phyloP scores from a whole-genome alignment of 2,888 invertebrate genomes.

The Doris montereyensis region DNA sequence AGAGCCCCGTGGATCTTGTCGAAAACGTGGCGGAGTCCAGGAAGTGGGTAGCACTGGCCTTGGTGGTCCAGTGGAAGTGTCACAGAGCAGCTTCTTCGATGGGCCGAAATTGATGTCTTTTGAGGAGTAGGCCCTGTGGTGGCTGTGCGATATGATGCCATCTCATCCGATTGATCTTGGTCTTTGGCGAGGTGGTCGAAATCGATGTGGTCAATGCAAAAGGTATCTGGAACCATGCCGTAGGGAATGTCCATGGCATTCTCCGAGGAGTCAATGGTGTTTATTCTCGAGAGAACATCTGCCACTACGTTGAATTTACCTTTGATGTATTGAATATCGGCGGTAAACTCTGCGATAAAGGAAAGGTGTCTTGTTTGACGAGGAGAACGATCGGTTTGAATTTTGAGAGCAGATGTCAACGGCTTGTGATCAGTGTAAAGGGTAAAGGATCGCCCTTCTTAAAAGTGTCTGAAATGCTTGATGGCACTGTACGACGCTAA shows the following conservation, averaged over 20 bases:
- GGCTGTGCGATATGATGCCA: constrained; percentile 28
- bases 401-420: constrained; percentile 18
- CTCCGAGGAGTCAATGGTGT: background rate
- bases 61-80: constrained; percentile 11
- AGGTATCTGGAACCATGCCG: too few relatives aligned
- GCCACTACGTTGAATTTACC: too few relatives aligned
- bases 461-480: constrained; percentile 37
- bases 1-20: constrained; percentile 30
- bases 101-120: constrained; percentile 14
- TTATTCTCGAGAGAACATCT: constrained; percentile 31
- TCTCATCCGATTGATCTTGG: constrained; percentile 27
- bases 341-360: constrained; percentile 26
- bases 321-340: constrained; percentile 33
- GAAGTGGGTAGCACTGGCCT: constrained; percentile 26
- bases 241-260: too few relatives aligned
- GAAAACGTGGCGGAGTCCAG: constrained; percentile 28
- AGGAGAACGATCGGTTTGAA: constrained; percentile 29
- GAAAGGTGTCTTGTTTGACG: constrained; percentile 32
- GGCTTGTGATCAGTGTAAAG: too few relatives aligned
- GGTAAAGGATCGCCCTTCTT: constrained; percentile 31
- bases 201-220: background rate
- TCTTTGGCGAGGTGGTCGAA: constrained; percentile 9
- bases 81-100: constrained; percentile 21
- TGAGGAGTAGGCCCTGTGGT: too few relatives aligned
- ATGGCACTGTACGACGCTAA: too few relatives aligned